Conservation (phyloP, 35 echinoderm and acorn worm species). For the Heliocidaris erythrogramma region DNA sequence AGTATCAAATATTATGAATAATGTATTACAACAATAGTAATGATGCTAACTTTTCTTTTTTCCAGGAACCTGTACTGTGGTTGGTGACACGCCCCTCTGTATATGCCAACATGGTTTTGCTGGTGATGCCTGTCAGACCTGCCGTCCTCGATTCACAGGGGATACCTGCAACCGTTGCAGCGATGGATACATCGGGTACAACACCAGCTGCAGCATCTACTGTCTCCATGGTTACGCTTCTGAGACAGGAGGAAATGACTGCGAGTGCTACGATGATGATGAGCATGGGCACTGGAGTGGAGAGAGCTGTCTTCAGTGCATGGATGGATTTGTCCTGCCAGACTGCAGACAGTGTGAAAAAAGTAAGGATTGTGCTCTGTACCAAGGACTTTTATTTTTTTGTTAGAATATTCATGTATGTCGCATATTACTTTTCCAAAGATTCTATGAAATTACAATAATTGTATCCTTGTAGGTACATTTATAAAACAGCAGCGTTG, state of each 20-base stretch:
- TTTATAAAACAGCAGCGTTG: too few relatives aligned
- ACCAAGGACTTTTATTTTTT: too few relatives aligned
- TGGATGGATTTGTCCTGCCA: conserved; percentile 68
- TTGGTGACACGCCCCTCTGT: conserved; percentile 65
- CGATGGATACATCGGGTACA: conserved; percentile 79
- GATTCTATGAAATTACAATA: too few relatives aligned
- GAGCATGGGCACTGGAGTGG: conserved; percentile 83
- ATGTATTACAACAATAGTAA: not conserved
- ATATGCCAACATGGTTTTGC: conserved; percentile 76
- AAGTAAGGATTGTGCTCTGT: conserved; percentile 53
- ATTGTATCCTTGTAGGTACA: too few relatives aligned
- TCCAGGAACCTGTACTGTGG: conserved; percentile 69
- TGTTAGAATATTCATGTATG: too few relatives aligned
- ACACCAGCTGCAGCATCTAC: conserved; percentile 70
- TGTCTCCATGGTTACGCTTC: conserved; percentile 76
- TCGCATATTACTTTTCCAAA: too few relatives aligned
- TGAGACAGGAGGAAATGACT: conserved; percentile 65
- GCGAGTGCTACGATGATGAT: conserved; percentile 80
- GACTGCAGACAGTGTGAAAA: conserved; percentile 61
- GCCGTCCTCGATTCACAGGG: conserved; percentile 68
- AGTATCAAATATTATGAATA: not conserved
- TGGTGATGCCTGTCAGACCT: conserved; percentile 73
- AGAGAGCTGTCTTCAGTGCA: conserved; percentile 76
- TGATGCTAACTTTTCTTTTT: not conserved
- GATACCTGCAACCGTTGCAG: conserved; percentile 64